phyloP scores from a whole-genome alignment of 1,140 invertebrate genomes.

The Contarinia nasturtii region DNA sequence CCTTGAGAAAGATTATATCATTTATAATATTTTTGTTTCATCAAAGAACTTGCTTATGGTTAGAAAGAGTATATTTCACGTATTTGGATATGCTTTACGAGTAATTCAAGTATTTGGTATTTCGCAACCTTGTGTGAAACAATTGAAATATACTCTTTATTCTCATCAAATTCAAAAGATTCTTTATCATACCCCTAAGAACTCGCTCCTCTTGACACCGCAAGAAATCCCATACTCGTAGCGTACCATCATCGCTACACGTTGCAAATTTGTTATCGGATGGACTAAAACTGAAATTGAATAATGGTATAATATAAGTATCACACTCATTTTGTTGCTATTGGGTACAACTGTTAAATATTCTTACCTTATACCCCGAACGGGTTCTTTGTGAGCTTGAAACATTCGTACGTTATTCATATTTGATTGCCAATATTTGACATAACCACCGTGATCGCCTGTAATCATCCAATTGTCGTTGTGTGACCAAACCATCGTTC shows the following conservation, averaged over 20 bases:
- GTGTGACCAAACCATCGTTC: conserved; percentile 99
- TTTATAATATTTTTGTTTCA: too few relatives aligned
- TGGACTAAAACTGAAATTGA: conserved; percentile 78
- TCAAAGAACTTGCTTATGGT: too few relatives aligned
- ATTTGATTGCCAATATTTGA: conserved; percentile 99
- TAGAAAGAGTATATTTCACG: too few relatives aligned
- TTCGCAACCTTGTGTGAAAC: too few relatives aligned
- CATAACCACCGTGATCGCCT: conserved; percentile 93
- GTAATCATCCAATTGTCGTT: conserved; percentile 99
- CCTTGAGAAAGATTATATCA: too few relatives aligned
- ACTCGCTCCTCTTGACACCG: conserved; percentile 92
- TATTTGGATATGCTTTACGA: too few relatives aligned
- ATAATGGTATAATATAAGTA: neutral
- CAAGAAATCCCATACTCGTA: conserved; percentile 97
- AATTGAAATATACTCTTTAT: conserved; percentile 1
- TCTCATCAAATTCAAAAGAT: conserved; percentile 1
- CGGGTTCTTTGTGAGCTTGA: conserved; percentile 98
- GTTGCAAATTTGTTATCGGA: conserved; percentile 97
- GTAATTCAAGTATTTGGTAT: too few relatives aligned
- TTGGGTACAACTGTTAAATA: neutral
- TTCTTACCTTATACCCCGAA: conserved; percentile 89
- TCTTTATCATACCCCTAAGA: conserved; percentile 51
- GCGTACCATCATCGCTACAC: conserved; percentile 96
- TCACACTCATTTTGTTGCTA: neutral
- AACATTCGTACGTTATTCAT: conserved; percentile 99